phyloP scores from a whole-genome alignment of 2,797 vertebrate genomes.

The Mormyrops attenuatus region DNA sequence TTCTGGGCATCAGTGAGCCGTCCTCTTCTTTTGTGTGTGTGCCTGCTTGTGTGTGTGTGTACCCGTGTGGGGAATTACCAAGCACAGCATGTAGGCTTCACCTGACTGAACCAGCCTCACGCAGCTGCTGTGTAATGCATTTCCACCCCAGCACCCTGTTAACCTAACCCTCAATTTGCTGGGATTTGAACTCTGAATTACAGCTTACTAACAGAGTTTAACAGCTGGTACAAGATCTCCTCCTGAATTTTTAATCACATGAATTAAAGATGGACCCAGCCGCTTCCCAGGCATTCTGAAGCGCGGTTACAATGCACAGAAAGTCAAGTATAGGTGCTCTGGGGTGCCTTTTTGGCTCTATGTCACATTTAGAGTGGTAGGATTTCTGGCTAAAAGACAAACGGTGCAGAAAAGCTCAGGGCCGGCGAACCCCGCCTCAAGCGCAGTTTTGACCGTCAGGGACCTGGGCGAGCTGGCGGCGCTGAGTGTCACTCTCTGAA shows the following conservation, averaged over 20 bases:
- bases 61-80: slow-evolving; percentile 46
- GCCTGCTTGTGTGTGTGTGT: neutral
- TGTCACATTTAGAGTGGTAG: neutral
- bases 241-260: slow-evolving; percentile 88
- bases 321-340: slow-evolving; percentile 51
- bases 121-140: slow-evolving; percentile 66
- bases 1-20: neutral
- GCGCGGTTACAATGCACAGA: slow-evolving; percentile 54
- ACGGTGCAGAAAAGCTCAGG: neutral
- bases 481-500: neutral
- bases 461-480: neutral
- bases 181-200: slow-evolving; percentile 84
- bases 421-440: neutral
- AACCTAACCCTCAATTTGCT: slow-evolving; percentile 84
- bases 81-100: slow-evolving; percentile 46
- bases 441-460: neutral
- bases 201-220: slow-evolving; percentile 75
- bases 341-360: neutral
- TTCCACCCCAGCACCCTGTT: slow-evolving; percentile 69
- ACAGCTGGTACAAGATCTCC: slow-evolving; percentile 80
- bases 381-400: neutral
- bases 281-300: slow-evolving; percentile 58
- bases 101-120: slow-evolving; percentile 71
- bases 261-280: slow-evolving; percentile 82
- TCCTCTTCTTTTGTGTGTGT: neutral